Base-by-base conservation (phyloP, 2,888 invertebrate genomes). In the Mylabris sibirica region DNA sequence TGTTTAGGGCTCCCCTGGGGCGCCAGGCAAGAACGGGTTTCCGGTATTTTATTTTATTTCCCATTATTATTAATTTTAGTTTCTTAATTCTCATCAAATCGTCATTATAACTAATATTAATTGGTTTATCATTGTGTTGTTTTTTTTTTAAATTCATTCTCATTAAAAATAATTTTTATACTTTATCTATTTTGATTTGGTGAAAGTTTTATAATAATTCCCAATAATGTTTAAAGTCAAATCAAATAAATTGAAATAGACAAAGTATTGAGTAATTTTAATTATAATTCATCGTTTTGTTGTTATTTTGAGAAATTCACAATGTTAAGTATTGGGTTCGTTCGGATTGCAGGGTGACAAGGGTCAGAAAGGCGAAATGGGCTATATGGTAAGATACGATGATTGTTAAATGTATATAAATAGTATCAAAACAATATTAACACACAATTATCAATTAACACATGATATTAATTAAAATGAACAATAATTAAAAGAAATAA, bases 21-120 rank as follows among this genome's bases (percentile, higher is more conserved):
- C 93, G 82, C 90, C 93, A 79, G 94, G 94, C 85, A 94, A 93
- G 88, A 94, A 93, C 86, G 95, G 94, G 88, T 94, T 94, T 90
- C 95, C 95, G 92, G 95, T 95, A 91, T 87, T 87, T 87, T 86
- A 86, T 84, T 86, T 85, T 86, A 86, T 82, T 84, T 85, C 85
- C 53, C 20, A 83, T 82, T 81, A 70, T 74, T 73, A n/a, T 72
- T 60, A 63, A 74, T 65, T 70, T n/a, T n/a, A n/a, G n/a, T n/a
- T n/a, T n/a, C 66, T 71, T 70, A 68, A 68, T 65, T 81, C 78
- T 75, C 80, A 60, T 70, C 26, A 65, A 34, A 64, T 66, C 75
- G 80, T 72, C 63, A 64, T 64, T 75, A 60, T 65, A 70, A 71
- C 76, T 79, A 78, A 79, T 79, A 77, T 79, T 75, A 78, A 79